Evolutionary conservation across 2,113 vertebrate species (phyloP).

Genomic region (Himantopus leucocephalus): DNA sequence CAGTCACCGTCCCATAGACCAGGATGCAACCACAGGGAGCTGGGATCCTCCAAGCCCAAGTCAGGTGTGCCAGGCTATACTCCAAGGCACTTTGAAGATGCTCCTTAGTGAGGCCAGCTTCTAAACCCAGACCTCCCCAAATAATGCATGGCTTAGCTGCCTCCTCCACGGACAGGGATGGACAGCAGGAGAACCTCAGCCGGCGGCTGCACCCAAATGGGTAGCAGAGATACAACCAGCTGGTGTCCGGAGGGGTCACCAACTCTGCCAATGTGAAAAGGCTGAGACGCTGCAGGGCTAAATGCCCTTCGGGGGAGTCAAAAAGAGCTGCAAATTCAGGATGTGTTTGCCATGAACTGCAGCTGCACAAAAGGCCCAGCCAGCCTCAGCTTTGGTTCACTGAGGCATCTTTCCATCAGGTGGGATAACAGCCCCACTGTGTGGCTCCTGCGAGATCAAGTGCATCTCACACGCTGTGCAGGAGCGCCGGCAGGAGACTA

Average conservation of each 20-base stretch:
- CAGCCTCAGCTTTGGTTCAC: background rate
- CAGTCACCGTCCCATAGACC: background rate
- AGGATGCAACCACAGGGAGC: background rate
- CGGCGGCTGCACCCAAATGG: accelerated
- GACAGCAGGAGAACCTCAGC: background rate
- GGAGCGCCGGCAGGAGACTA: background rate
- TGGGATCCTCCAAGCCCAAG: background rate
- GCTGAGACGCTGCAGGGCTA: background rate
- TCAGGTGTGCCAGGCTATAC: background rate
- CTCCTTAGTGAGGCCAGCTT: background rate
- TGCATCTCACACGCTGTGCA: background rate
- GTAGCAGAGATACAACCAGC: background rate
- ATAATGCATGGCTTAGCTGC: background rate
- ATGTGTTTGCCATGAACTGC: no score
- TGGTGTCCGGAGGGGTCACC: accelerated
- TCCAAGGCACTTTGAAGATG: background rate
- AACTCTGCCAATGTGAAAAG: background rate
- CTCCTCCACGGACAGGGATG: accelerated
- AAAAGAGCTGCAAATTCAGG: background rate
- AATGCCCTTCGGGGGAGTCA: background rate
- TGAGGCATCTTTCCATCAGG: background rate
- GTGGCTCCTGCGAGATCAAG: background rate
- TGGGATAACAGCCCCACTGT: background rate
- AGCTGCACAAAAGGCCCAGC: background rate
- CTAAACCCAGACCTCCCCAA: background rate